These are phyloP conservation scores for Dufourea novaeangliae DNA, from an alignment of 1,140 invertebrate genomes.

Conservation along the genomic window DNA sequence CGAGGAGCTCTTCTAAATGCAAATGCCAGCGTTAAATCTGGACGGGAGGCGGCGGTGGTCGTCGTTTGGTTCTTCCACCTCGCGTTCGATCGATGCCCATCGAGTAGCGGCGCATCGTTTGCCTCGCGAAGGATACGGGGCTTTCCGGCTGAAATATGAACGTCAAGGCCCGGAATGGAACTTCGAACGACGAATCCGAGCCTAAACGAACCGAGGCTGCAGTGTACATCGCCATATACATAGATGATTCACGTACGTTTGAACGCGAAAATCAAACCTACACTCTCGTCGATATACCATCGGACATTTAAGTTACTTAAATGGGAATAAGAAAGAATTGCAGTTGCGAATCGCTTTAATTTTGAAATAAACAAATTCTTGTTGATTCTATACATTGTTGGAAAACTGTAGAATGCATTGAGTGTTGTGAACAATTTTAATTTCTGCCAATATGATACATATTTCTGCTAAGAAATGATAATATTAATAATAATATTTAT, in stretches of 20 bases:
- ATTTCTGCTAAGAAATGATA: too few relatives aligned
- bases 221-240: constrained; percentile 9
- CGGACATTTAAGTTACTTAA: too few relatives aligned
- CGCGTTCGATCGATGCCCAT: constrained; percentile 6
- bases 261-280: constrained; percentile 36
- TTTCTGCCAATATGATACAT: too few relatives aligned
- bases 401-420: too few relatives aligned
- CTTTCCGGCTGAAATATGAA: constrained; percentile 9
- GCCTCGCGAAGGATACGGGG: neutral
- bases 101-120: constrained; percentile 11
- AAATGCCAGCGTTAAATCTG: constrained; percentile 75
- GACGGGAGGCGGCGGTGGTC: constrained; percentile 31
- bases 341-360: too few relatives aligned
- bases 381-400: too few relatives aligned
- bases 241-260: constrained; percentile 4
- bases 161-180: neutral
- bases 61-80: constrained; percentile 6
- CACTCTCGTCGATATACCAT: neutral
- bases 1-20: constrained; percentile 75
- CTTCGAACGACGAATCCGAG: neutral
- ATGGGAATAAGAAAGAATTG: too few relatives aligned
- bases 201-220: constrained; percentile 27
- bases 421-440: too few relatives aligned
- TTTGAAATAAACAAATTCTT: too few relatives aligned
- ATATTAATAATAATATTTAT: too few relatives aligned